Conservation (phyloP, 2,113 vertebrate species). For the Osmerus mordax region DNA sequence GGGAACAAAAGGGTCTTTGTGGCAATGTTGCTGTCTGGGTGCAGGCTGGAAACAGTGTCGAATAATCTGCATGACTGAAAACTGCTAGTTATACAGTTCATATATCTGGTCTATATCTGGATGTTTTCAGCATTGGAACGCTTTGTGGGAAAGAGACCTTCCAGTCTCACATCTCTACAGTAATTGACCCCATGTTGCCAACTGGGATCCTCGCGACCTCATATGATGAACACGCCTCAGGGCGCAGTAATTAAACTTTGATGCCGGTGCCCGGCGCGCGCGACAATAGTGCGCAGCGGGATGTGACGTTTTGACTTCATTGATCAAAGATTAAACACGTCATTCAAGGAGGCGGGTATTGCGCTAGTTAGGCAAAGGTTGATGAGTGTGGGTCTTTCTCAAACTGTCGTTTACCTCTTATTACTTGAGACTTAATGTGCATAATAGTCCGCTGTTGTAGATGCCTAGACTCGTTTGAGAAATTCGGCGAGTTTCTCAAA, state of each 20-base stretch:
- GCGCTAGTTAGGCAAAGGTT: slow-evolving; percentile 2
- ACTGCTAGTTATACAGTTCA: slow-evolving; percentile 27
- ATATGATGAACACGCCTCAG: slow-evolving; percentile 26
- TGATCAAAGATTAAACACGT: slow-evolving; percentile 3
- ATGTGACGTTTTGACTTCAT: neutral
- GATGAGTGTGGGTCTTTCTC: neutral
- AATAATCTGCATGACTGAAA: slow-evolving; percentile 46
- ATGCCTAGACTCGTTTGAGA: too few species aligned
- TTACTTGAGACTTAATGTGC: neutral
- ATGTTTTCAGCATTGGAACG: neutral
- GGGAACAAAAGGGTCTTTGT: slow-evolving; percentile 64
- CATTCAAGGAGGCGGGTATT: neutral
- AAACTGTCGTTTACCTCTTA: slow-evolving; percentile 14
- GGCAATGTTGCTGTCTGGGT: slow-evolving; percentile 42
- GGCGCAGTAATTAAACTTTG: slow-evolving; percentile 22
- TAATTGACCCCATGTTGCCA: slow-evolving; percentile 10
- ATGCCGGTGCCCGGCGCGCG: slow-evolving; percentile 2
- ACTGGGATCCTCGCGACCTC: slow-evolving; percentile 28
- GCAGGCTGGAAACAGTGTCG: slow-evolving; percentile 48
- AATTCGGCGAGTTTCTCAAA: too few species aligned
- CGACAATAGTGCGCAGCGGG: neutral
- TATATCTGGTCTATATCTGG: too few species aligned
- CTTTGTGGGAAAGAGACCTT: slow-evolving; percentile 4
- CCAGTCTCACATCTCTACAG: slow-evolving; percentile 17
- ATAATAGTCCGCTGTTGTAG: neutral